Base-by-base conservation (phyloP, 2,113 vertebrate genomes). In the Oreotrochilus melanogaster region DNA sequence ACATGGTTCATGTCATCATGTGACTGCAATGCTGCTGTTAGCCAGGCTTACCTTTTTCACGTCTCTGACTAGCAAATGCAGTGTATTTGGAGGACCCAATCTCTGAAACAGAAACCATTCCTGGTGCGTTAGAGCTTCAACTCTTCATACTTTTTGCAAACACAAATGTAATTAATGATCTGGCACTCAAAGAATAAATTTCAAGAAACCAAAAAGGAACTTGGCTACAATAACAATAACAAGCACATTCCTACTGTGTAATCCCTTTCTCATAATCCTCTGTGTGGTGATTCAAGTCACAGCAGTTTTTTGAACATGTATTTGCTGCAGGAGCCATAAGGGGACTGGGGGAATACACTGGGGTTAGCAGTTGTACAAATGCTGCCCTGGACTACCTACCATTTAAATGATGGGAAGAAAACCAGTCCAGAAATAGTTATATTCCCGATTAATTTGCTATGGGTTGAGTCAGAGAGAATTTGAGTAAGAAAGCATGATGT, bases 1-100 rank as follows among this genome's bases (percentile, higher is more conserved):
- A 27, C 11, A 9, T 7, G 14, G 28, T 51, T 47, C 48, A 74
- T 8, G 19, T 3, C 66, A 83, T 48, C 43, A 54, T 31, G 64
- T 24, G 75, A 73, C 67, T 12, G 3, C 11, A 47, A 53, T 37
- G 39, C 64, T 88, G 42, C 58, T 45, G 24, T 33, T 13, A 25
- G 43, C 33, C 33, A 53, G 43, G 60, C 97, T 96, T 95, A 99
- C 99, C 98, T 99, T 99, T 97, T 99, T 99, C n/a, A 99, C 99
- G 79, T 99, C 99, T 83, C 99, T 98, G 30, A 99, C 99, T 74
- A 99, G 98, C 95, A 98, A 98, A 91, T 99, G 99, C 35, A 99
- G 96, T 0, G 99, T 99, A 72, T 99, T 99, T 7, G 98, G 97
- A 0, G 99, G 99, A 25, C 99, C 99, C 89, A 99, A 89, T 96